These are phyloP conservation scores for Leuctra nigra DNA, from an alignment of 2,888 invertebrate genomes.

Conservation along the genomic window DNA sequence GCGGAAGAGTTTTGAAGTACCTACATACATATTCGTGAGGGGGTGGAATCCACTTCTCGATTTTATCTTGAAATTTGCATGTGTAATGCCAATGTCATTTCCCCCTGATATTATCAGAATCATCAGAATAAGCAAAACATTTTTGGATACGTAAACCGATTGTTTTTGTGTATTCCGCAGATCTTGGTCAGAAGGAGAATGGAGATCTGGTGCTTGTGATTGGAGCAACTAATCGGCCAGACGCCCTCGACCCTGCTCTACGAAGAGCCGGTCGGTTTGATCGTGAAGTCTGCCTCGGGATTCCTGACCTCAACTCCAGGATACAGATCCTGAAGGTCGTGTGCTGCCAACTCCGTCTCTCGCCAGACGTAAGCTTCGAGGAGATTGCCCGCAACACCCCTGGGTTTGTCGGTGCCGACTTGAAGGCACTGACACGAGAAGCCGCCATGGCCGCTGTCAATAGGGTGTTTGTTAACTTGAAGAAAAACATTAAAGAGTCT, in stretches of 20 bases:
- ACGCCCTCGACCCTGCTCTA: slow-evolving; percentile 86
- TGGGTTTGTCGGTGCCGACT: slow-evolving; percentile 93
- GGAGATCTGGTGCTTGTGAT: slow-evolving; percentile 70
- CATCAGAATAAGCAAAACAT: no score
- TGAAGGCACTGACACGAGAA: slow-evolving; percentile 77
- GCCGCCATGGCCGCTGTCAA: slow-evolving; percentile 85
- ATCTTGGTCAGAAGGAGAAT: slow-evolving; percentile 45
- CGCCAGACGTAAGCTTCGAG: slow-evolving; percentile 62
- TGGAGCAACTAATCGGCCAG: slow-evolving; percentile 94
- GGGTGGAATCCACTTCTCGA: no score
- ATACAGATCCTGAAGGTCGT: slow-evolving; percentile 68
- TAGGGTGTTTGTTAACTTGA: slow-evolving; percentile 31
- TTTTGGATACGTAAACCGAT: no score
- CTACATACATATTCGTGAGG: no score
- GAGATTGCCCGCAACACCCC: slow-evolving; percentile 80
- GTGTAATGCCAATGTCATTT: no score
- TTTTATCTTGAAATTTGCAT: no score
- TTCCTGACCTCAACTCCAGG: slow-evolving; percentile 80
- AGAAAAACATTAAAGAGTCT: no score
- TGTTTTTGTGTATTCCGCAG: no score
- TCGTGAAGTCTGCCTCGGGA: slow-evolving; percentile 87
- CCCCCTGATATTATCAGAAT: no score
- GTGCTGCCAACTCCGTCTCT: slow-evolving; percentile 62
- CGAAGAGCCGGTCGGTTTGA: slow-evolving; percentile 90
- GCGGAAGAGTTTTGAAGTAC: no score